Evolutionary conservation across 2,888 invertebrate species (phyloP).

Genomic region (Drosophila atroscutellata): DNA sequence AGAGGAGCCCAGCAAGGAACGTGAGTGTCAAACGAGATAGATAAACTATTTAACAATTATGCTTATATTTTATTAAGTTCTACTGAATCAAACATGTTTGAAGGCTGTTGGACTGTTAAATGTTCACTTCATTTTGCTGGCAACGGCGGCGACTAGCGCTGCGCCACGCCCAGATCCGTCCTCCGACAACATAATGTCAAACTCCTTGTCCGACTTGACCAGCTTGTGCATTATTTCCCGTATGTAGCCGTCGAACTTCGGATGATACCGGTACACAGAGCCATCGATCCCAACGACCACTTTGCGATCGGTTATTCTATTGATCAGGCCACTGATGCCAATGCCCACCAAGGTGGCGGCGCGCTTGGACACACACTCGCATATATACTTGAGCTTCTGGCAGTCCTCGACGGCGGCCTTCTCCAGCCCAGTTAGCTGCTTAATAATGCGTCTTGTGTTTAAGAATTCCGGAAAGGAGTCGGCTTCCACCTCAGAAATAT

Average conservation of each 20-base stretch:
- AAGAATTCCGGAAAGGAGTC: slow-evolving; percentile 91
- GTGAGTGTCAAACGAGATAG: slow-evolving; percentile 49
- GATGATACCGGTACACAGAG: slow-evolving; percentile 97
- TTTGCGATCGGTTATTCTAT: slow-evolving; percentile 93
- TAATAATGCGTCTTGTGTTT: slow-evolving; percentile 92
- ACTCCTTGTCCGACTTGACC: slow-evolving; percentile 90
- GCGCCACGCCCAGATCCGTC: slow-evolving; percentile 98
- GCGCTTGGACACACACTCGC: slow-evolving; percentile 94
- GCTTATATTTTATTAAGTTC: slow-evolving; percentile 19
- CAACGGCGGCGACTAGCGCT: slow-evolving; percentile 96
- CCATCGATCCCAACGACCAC: slow-evolving; percentile 98
- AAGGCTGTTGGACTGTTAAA: not conserved
- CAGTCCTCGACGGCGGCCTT: slow-evolving; percentile 94
- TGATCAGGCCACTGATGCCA: slow-evolving; percentile 93
- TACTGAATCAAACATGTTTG: slow-evolving; percentile 19
- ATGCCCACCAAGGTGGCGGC: slow-evolving; percentile 97
- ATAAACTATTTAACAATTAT: slow-evolving; percentile 27
- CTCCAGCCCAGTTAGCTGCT: slow-evolving; percentile 87
- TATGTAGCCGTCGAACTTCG: slow-evolving; percentile 97
- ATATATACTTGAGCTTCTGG: slow-evolving; percentile 94
- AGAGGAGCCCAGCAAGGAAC: slow-evolving; percentile 32
- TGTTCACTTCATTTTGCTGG: slow-evolving; percentile 81
- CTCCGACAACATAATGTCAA: slow-evolving; percentile 96
- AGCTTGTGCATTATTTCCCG: slow-evolving; percentile 92
- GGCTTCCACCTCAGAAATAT: slow-evolving; percentile 97